phyloP scores from a whole-genome alignment of 2,888 invertebrate genomes.

The Octonoba sinensis region DNA sequence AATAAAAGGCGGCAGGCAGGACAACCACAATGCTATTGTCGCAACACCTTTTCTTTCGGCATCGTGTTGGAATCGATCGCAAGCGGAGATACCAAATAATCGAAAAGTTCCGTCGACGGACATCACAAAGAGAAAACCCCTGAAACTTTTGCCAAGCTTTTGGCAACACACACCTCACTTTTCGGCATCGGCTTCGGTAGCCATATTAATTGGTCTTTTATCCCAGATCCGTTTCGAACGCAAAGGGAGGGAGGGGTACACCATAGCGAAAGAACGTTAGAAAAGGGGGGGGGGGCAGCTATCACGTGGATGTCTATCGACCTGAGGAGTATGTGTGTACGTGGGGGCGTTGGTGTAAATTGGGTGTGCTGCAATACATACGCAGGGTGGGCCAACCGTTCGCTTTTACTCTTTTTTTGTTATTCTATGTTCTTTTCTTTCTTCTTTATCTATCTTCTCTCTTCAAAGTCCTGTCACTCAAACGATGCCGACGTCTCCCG shows the following conservation, averaged over 20 bases:
- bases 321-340: slow-evolving; percentile 29
- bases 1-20: slow-evolving; percentile 30
- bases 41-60: slow-evolving; percentile 21
- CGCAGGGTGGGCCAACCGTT: slow-evolving; percentile 51
- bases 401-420: slow-evolving; percentile 24
- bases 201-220: slow-evolving; percentile 63
- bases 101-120: slow-evolving; percentile 23
- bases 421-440: slow-evolving; percentile 18
- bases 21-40: slow-evolving; percentile 35
- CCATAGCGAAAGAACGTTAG: background rate
- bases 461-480: slow-evolving; percentile 45
- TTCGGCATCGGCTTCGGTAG: slow-evolving; percentile 17
- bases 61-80: slow-evolving; percentile 10
- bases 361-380: slow-evolving; percentile 58
- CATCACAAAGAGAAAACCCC: slow-evolving; percentile 10
- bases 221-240: slow-evolving; percentile 36
- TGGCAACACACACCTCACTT: slow-evolving; percentile 13
- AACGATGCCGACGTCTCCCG: slow-evolving; percentile 31
- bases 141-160: slow-evolving; percentile 22
- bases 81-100: slow-evolving; percentile 51
- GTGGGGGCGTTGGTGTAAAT: slow-evolving; percentile 57
- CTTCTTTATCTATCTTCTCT: slow-evolving; percentile 22
- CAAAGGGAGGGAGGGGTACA: slow-evolving; percentile 5
- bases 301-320: slow-evolving; percentile 39
- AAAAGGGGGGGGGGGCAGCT: background rate